Evolutionary conservation across 2,113 vertebrate genomes (phyloP), one percentile per base, ranked within the genome.

Genomic region (Macheiramphus alcinus): DNA sequence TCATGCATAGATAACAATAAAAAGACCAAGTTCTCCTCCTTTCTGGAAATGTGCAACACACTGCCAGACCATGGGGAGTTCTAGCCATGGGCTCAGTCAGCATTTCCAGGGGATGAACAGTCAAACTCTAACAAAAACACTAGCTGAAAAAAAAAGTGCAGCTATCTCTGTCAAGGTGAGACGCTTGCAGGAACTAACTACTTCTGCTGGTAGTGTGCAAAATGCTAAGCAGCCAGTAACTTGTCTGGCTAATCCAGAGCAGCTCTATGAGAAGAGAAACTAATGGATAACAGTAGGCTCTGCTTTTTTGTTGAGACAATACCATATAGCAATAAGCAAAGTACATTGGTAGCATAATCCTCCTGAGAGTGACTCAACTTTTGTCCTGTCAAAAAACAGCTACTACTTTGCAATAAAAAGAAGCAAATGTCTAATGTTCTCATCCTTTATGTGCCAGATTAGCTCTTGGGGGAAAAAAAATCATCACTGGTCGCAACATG

Each of bases 321-420:
- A 52, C n/a, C 47, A 58, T 50, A 56, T 26, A 96, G 76, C 22
- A 83, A 55, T 27, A 80, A 48, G 29, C 25, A 74, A 78, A 72
- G 14, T 27, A 43, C 32, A 26, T 38, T 66, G n/a, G 70, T 47
- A 91, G 34, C 4, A 1, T 45, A 87, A n/a, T 61, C 34, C 78
- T 93, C 66, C 61, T 55, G 56, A 91, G 78, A 75, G n/a, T 36
- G 34, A 84, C 70, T 89, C 92, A 93, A 38, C 73, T 82, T 72
- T 52, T 56, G 34, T 84, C 53, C 62, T 66, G 74, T 79, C 81
- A 91, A 80, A 74, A 88, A 87, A 1, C 29, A 90, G 72, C 67
- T 88, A 88, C 71, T 86, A 31, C 42, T 92, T 70, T 80, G 45
- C 62, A 92, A 80, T n/a, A 93, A 88, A 87, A 95, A 80, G 45